Conservation (phyloP, 2,113 vertebrate species). For the Ciconia stormi region DNA sequence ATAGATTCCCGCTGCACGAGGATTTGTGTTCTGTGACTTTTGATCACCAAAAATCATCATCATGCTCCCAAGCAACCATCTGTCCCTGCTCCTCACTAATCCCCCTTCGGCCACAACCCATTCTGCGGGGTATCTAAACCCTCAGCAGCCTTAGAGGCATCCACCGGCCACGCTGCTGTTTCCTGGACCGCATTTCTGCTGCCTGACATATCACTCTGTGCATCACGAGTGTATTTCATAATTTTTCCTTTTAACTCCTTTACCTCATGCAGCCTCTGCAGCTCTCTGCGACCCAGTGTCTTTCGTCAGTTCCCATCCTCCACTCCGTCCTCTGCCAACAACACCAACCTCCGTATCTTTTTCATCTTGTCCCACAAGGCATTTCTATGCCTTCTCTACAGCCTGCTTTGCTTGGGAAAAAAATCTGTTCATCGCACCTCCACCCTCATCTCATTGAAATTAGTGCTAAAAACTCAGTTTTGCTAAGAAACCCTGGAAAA, state of each 20-base stretch:
- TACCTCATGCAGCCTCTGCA: background rate
- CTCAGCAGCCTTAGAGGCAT: background rate
- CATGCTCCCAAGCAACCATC: background rate
- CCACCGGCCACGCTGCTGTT: background rate
- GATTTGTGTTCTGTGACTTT: background rate
- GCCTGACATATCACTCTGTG: background rate
- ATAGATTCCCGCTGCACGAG: background rate
- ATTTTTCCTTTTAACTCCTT: background rate
- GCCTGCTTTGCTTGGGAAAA: background rate
- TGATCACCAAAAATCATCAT: background rate
- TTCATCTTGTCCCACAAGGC: slow-evolving; percentile 11
- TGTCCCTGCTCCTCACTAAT: background rate
- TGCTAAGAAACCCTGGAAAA: slow-evolving; percentile 7
- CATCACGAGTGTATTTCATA: background rate
- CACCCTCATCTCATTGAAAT: slow-evolving; percentile 40
- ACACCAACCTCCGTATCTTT: background rate
- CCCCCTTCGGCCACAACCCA: background rate
- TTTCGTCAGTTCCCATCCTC: background rate
- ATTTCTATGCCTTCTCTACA: slow-evolving; percentile 20
- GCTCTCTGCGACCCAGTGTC: background rate
- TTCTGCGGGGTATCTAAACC: background rate
- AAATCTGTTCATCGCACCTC: slow-evolving; percentile 50
- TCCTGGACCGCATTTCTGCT: background rate
- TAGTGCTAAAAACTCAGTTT: background rate
- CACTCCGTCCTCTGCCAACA: background rate